Percentiles rank a stretch among this genome's conserved stretches.
Conservation (phyloP, 2,888 invertebrate genomes). For the Caenorhabditis becei region DNA sequence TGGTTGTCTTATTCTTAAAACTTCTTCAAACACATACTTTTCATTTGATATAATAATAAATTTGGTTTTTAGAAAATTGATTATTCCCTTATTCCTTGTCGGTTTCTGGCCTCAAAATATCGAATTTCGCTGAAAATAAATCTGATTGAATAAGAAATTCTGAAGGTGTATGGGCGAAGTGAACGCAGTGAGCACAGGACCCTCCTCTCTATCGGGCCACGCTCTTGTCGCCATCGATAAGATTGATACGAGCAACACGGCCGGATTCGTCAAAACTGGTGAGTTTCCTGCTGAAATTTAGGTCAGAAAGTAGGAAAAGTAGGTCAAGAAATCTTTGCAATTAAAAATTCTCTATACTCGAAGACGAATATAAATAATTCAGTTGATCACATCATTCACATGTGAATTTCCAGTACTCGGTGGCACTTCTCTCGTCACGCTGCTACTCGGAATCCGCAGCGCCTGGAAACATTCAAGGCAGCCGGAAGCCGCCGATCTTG, state of each 20-base stretch:
- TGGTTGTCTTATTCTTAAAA: conserved; percentile 2
- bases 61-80: neutral
- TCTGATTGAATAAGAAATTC: neutral
- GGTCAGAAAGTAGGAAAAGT: no score
- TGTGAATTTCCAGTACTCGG: conserved; percentile 69
- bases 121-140: neutral
- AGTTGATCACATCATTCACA: neutral
- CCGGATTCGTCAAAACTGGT: conserved; percentile 60
- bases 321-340: no score
- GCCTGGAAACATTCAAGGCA: conserved; percentile 71
- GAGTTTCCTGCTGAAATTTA: neutral
- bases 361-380: neutral
- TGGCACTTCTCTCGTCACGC: conserved; percentile 63
- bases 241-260: conserved; percentile 60
- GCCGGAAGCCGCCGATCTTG: conserved; percentile 71
- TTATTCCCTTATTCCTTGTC: neutral
- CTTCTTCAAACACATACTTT: conserved; percentile 19
- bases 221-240: conserved; percentile 58
- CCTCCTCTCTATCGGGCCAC: conserved; percentile 59
- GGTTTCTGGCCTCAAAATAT: neutral
- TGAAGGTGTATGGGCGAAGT: conserved; percentile 62
- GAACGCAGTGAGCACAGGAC: conserved; percentile 34
- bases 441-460: conserved; percentile 66
- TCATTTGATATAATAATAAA: neutral
- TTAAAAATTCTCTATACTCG: no score